Percentiles rank a stretch among this genome's conserved stretches.
These are phyloP conservation scores for Dicerorhinus sumatrensis DNA, from an alignment of 2,113 vertebrate genomes.

Conservation along the genomic window DNA sequence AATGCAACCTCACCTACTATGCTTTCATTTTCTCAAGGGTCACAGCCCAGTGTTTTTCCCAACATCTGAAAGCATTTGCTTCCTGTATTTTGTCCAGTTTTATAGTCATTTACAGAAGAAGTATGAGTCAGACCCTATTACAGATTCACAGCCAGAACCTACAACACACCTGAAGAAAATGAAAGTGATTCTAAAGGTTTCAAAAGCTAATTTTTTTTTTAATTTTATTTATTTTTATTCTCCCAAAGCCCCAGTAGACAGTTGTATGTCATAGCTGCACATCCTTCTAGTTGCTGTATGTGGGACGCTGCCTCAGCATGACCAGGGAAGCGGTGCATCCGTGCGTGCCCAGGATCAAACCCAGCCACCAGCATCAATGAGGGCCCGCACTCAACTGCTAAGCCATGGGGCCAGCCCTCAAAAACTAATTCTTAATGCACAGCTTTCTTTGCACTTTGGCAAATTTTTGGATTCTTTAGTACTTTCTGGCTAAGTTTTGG, in stretches of 20 bases:
- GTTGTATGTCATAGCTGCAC: too few species aligned
- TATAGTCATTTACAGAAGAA: not conserved
- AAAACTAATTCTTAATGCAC: not conserved
- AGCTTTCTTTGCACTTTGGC: not conserved
- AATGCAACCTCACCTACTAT: not conserved
- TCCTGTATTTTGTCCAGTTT: not conserved
- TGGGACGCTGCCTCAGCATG: too few species aligned
- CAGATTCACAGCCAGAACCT: not conserved
- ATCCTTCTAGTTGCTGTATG: too few species aligned
- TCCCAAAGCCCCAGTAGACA: too few species aligned
- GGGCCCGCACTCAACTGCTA: too few species aligned
- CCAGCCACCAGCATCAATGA: too few species aligned
- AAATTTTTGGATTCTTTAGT: not conserved
- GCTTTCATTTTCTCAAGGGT: not conserved
- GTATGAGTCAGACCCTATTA: too few species aligned
- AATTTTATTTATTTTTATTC: too few species aligned
- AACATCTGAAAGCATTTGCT: not conserved
- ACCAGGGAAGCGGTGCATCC: too few species aligned
- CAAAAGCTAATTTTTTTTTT: not conserved
- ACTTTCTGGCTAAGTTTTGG: not conserved
- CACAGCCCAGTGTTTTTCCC: not conserved
- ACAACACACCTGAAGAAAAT: not conserved
- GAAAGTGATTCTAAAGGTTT: not conserved
- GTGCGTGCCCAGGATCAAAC: too few species aligned
- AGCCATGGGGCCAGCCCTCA: too few species aligned